Conservation (phyloP, 2,797 vertebrate species). For the Macroramphosus scolopax region DNA sequence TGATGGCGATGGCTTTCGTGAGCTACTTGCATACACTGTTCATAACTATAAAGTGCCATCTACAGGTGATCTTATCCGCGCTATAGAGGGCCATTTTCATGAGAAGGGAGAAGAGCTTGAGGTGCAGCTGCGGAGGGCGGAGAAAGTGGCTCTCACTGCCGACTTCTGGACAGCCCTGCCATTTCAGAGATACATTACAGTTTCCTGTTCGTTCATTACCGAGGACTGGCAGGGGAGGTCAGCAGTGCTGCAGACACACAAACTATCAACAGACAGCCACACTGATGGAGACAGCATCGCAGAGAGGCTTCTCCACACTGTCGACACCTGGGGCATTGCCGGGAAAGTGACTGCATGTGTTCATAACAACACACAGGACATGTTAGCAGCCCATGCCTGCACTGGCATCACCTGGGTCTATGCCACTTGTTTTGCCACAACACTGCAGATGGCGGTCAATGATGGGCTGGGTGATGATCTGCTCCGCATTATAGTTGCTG, state of each 20-base stretch:
- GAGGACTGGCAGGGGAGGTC: slow-evolving; percentile 66
- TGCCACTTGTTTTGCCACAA: slow-evolving; percentile 56
- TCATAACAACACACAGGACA: slow-evolving; percentile 40
- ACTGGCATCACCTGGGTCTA: slow-evolving; percentile 44
- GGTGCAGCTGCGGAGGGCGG: slow-evolving; percentile 42
- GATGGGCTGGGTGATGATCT: slow-evolving; percentile 63
- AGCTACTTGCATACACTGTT: slow-evolving; percentile 50
- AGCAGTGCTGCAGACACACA: slow-evolving; percentile 63
- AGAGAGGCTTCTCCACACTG: slow-evolving; percentile 39
- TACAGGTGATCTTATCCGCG: slow-evolving; percentile 31
- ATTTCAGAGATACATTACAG: slow-evolving; percentile 59
- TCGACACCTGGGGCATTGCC: slow-evolving; percentile 46
- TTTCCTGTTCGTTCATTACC: slow-evolving; percentile 69
- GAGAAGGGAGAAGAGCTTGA: slow-evolving; percentile 58
- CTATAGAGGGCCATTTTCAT: slow-evolving; percentile 50
- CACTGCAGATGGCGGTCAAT: slow-evolving; percentile 43
- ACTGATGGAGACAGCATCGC: slow-evolving; percentile 7
- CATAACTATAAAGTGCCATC: slow-evolving; percentile 58
- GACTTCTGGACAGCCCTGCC: slow-evolving; percentile 64
- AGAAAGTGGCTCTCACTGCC: slow-evolving; percentile 60
- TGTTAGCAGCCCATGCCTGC: neutral
- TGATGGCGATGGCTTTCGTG: slow-evolving; percentile 51
- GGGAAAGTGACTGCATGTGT: slow-evolving; percentile 58
- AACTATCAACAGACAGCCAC: slow-evolving; percentile 34
- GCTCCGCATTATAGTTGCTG: slow-evolving; percentile 41